Conservation (phyloP, 1,140 invertebrate species). For the Lucilia cuprina region DNA sequence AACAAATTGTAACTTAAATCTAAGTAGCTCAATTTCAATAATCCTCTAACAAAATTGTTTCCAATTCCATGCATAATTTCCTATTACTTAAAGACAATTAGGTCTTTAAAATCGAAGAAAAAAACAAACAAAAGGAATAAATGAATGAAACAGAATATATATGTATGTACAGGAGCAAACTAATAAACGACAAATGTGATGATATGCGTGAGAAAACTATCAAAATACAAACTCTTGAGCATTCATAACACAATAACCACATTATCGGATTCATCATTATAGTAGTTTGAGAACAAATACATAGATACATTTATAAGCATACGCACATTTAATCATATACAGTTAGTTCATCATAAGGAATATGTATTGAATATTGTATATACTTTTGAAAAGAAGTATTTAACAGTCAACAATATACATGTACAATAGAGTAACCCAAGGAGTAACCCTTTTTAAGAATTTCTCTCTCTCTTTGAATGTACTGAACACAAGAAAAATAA, state of each 20-base stretch:
- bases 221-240: not conserved
- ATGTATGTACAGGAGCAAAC: not conserved
- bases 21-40: not conserved
- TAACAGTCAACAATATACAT: no score
- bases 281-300: no score
- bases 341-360: no score
- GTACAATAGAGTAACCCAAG: no score
- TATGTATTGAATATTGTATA: no score
- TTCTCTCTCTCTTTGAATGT: no score
- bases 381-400: no score
- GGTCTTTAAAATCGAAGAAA: not conserved
- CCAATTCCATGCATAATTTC: not conserved
- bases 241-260: not conserved
- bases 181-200: slow-evolving; percentile 29
- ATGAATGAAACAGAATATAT: not conserved
- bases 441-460: no score
- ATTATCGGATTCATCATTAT: slow-evolving; percentile 17
- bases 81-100: not conserved
- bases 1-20: not conserved
- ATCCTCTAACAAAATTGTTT: not conserved
- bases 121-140: not conserved
- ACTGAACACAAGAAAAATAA: no score
- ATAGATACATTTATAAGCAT: no score
- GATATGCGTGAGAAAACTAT: slow-evolving; percentile 34
- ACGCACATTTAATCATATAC: no score